Evolutionary conservation across 1,140 invertebrate species (phyloP), one percentile per base, ranked within the genome.

Genomic region (Drosophila teissieri): DNA sequence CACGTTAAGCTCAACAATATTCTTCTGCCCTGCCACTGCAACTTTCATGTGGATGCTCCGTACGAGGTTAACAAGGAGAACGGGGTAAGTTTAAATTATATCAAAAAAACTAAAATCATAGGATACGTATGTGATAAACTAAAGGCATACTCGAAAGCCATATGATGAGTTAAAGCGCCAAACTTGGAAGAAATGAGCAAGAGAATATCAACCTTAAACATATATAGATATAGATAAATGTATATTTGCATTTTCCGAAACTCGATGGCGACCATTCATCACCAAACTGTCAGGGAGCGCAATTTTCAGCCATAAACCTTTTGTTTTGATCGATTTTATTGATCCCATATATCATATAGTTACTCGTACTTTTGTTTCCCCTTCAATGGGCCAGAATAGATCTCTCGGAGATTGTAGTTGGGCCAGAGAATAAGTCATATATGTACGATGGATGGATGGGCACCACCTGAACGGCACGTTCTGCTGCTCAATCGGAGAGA

Each of bases 1-100:
- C 48, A 39, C n/a, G 17, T 17, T 17, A 67, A 54, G 40, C 42
- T 40, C 31, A 58, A 52, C 27, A 42, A 76, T 17, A 36, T 76
- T 15, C n/a, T 40, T 11, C 68, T 58, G 46, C 46, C 52, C 40
- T 76, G 73, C 27, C 57, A 69, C 27, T 78, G 63, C 61, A 72
- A 75, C 44, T 65, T 63, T 39, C 78, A 91, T 82, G 78, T 74
- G 68, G 77, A 84, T 73, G 58, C 79, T 24, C 55, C 84, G 49
- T 27, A 60, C 17, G 76, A 55, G n/a, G 19, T 53, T 45, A 62
- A 63, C 49, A 63, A 52, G 57, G 74, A 84, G 44, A 82, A 77
- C 65, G 78, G 89, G 74, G 90, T 91, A 64, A 90, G 90, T 81
- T 11, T 8, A 2, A 2, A 31, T 3, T 31, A n/a, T n/a, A n/a